Evolutionary conservation across 2,797 vertebrate genomes (phyloP).

Genomic region (Melanotaenia trifasciata): DNA sequence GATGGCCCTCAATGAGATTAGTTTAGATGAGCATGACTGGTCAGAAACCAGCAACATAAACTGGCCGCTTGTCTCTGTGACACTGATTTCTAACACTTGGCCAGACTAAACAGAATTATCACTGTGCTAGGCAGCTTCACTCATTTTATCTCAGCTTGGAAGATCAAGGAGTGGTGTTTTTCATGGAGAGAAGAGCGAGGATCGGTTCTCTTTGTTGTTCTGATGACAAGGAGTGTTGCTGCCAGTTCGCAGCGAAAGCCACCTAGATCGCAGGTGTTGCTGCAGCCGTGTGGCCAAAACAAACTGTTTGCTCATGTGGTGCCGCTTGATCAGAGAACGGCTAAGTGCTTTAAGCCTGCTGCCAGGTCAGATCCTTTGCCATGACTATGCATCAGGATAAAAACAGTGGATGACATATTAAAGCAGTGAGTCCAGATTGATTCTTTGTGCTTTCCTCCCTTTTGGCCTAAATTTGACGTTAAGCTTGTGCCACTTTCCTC

Average conservation of each 20-base stretch:
- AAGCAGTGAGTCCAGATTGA: conserved; percentile 5
- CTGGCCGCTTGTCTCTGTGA: conserved; percentile 43
- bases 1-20: conserved; percentile 48
- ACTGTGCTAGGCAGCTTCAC: conserved; percentile 30
- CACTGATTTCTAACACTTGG: conserved; percentile 55
- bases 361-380: conserved; percentile 52
- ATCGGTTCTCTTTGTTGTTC: conserved; percentile 30
- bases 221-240: conserved; percentile 18
- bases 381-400: conserved; percentile 43
- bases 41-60: conserved; percentile 56
- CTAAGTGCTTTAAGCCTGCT: conserved; percentile 49
- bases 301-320: conserved; percentile 43
- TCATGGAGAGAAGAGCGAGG: conserved; percentile 6
- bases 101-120: conserved; percentile 48
- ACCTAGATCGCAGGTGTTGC: conserved; percentile 54
- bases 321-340: conserved; percentile 44
- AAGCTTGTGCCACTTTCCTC: conserved; percentile 36
- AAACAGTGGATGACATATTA: conserved; percentile 33
- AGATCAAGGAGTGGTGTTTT: conserved; percentile 37
- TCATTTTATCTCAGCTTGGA: conserved; percentile 33
- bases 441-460: conserved; percentile 20
- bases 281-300: conserved; percentile 39
- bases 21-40: conserved; percentile 63
- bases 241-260: conserved; percentile 25
- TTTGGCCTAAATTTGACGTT: conserved; percentile 49